phyloP scores from a whole-genome alignment of 92 coral and sea anemone species.

The Meandrina meandrites region DNA sequence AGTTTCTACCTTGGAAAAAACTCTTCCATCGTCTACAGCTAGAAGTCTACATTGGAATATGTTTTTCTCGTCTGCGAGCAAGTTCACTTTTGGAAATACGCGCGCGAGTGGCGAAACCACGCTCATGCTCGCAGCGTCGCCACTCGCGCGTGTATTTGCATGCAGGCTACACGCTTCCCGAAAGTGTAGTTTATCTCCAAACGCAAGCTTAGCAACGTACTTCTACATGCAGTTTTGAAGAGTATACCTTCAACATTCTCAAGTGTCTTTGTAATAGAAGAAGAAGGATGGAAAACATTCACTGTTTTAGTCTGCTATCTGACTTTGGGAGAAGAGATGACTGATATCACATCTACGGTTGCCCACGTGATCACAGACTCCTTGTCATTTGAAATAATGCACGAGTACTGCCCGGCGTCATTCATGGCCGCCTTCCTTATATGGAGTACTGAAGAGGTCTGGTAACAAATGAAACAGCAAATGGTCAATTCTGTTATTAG shows the following conservation, averaged over 20 bases:
- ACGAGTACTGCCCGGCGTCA: slow-evolving; percentile 88
- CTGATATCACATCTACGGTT: slow-evolving; percentile 82
- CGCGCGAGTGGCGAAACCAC: too few species aligned
- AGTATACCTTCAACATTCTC: not conserved
- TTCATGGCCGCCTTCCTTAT: slow-evolving; percentile 84
- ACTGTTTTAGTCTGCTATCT: slow-evolving; percentile 53
- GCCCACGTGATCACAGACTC: slow-evolving; percentile 94
- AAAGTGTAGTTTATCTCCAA: not conserved
- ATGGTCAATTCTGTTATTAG: not conserved
- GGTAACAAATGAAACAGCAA: slow-evolving; percentile 11
- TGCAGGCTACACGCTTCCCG: not conserved
- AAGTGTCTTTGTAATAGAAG: not conserved
- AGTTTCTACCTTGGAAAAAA: too few species aligned
- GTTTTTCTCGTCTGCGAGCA: too few species aligned
- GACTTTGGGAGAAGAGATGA: slow-evolving; percentile 83
- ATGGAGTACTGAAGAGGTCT: slow-evolving; percentile 79
- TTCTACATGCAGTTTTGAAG: not conserved
- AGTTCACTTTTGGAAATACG: too few species aligned
- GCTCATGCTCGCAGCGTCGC: too few species aligned
- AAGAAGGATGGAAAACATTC: not conserved
- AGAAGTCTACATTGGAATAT: too few species aligned
- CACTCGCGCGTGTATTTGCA: too few species aligned
- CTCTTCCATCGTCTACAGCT: too few species aligned
- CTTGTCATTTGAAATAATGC: slow-evolving; percentile 83
- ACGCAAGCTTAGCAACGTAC: not conserved